Evolutionary conservation across 2,797 vertebrate genomes (phyloP), one percentile per base, ranked within the genome.

Genomic region (Hirundo rustica): DNA sequence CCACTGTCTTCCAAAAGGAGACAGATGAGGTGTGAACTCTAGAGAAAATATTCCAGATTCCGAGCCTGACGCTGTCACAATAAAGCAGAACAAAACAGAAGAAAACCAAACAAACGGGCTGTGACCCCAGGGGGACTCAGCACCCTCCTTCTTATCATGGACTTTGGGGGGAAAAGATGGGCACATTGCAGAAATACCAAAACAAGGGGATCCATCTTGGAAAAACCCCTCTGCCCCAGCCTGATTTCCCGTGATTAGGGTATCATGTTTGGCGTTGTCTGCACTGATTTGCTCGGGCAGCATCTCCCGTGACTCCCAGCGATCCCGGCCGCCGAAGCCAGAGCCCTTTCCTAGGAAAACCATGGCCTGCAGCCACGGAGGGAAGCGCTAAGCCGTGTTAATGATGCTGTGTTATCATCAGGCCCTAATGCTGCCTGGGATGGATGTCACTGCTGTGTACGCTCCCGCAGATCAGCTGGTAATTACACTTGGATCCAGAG

Each of bases 401-500:
- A 96, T 76, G 92, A 95, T 10, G 76, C 85, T 4, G 92, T 30
- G 70, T 38, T 95, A 90, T 96, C 94, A 74, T 47, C 74, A 7
- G 95, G 84, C 95, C 58, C 84, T 89, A 89, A 95, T 32, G 96
- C 96, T 71, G 95, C 95, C 95, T 45, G 3, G 65, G 55, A 89
- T 84, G 96, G 89, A 92, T 93, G 95, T 86, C 96, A 88, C 79
- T 11, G 20, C 93, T 72, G 95, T 75, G 83, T 85, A 91, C 67
- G 92, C 95, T 95, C 96, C 96, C 38, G 92, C 93, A 80, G 95
- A 93, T 97, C 96, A 82, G 77, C 22, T 53, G 92, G 96, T 98
- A 97, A 98, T 98, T 98, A 97, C 76, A 97, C 93, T 96, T 96
- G 89, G 90, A 95, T 95, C 95, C 88, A 53, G 65, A 86, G 88